A percentile compares a stretch with the other conserved stretches of the same genome.
Evolutionary conservation across 2,113 vertebrate genomes (phyloP).

Genomic region (Redunca redunca): DNA sequence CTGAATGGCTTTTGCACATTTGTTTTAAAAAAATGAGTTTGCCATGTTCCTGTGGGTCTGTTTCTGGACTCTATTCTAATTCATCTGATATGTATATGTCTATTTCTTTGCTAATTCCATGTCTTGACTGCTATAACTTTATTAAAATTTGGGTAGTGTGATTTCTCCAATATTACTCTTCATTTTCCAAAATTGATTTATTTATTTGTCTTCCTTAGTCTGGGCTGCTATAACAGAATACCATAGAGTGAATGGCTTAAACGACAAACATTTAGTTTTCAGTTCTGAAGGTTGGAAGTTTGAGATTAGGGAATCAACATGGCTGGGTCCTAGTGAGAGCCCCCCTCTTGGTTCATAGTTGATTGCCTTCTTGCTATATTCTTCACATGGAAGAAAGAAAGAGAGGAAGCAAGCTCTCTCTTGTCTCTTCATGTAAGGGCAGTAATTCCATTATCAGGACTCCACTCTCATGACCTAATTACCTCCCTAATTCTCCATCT

Average conservation of each 20-base stretch:
- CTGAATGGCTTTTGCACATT: background rate
- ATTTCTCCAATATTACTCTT: background rate
- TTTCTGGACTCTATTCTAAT: background rate
- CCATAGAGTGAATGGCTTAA: background rate
- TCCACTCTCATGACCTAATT: background rate
- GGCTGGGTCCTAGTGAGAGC: too few relatives aligned
- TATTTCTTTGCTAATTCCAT: background rate
- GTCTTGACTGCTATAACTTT: background rate
- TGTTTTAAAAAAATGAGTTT: background rate
- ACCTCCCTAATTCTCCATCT: background rate
- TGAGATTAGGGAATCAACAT: background rate
- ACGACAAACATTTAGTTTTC: background rate
- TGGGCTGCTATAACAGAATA: background rate
- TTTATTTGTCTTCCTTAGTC: background rate
- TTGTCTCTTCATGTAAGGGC: background rate
- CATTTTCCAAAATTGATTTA: background rate
- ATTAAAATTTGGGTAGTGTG: background rate
- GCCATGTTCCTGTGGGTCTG: background rate
- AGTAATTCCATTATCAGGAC: background rate
- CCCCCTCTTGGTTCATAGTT: background rate
- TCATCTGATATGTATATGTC: background rate
- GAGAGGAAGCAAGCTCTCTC: background rate
- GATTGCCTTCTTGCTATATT: background rate
- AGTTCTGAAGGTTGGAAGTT: background rate
- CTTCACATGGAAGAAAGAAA: background rate